phyloP scores from a whole-genome alignment of 2,797 vertebrate genomes.

The Mergus octosetaceus region DNA sequence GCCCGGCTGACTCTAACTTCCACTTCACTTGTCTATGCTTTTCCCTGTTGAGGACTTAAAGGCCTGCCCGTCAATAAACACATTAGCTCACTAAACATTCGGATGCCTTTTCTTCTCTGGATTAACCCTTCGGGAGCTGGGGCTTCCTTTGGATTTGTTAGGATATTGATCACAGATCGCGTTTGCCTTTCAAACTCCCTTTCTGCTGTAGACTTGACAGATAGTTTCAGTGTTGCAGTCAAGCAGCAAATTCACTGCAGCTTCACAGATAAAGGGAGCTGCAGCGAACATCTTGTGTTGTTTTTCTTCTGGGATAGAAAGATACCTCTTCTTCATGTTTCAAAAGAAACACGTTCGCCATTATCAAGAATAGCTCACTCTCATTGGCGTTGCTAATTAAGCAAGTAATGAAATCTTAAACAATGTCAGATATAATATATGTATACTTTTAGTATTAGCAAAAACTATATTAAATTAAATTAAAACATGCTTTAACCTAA shows the following conservation, averaged over 20 bases:
- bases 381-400: not conserved
- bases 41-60: conserved; percentile 74
- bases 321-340: not conserved
- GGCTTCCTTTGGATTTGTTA: conserved; percentile 84
- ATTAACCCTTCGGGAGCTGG: conserved; percentile 85
- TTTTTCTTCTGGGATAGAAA: not conserved
- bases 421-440: conserved; percentile 10
- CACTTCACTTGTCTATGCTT: conserved; percentile 55
- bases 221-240: conserved; percentile 68
- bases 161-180: conserved; percentile 83
- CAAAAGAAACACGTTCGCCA: not conserved
- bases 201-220: conserved; percentile 73
- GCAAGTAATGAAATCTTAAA: not conserved
- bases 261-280: conserved; percentile 22
- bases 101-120: conserved; percentile 80
- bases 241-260: conserved; percentile 65
- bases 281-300: not conserved
- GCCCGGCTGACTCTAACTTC: conserved; percentile 10
- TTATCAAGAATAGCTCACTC: not conserved
- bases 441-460: conserved; percentile 12
- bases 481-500: conserved; percentile 18
- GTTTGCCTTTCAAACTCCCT: conserved; percentile 78
- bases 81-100: conserved; percentile 80
- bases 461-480: not conserved
- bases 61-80: conserved; percentile 80